phyloP scores from a whole-genome alignment of 2,888 invertebrate genomes.

The Drosophila fungiperda region DNA sequence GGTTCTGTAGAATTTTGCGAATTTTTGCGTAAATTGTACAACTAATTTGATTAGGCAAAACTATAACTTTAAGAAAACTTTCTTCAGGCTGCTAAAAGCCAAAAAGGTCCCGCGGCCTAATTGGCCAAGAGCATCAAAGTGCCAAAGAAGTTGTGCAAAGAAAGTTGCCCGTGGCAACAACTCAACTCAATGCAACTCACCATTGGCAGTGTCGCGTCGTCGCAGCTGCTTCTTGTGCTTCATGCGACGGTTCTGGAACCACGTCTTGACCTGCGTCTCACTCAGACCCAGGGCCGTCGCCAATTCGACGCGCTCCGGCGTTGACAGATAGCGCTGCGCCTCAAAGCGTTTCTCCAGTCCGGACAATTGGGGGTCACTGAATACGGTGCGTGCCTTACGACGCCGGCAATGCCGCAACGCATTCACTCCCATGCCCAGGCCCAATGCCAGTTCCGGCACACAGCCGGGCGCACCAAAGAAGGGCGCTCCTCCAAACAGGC shows the following conservation, averaged over 20 bases:
- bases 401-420: conserved; percentile 97
- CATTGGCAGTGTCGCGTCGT: conserved; percentile 83
- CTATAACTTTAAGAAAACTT: conserved; percentile 59
- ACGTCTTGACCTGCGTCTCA: conserved; percentile 98
- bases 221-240: conserved; percentile 96
- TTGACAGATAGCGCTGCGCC: conserved; percentile 95
- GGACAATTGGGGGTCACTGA: conserved; percentile 92
- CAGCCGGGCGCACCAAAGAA: conserved; percentile 83
- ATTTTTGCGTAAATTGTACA: conserved; percentile 45
- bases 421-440: conserved; percentile 85
- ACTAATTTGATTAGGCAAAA: conserved; percentile 66
- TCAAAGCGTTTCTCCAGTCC: conserved; percentile 98
- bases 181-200: conserved; percentile 67
- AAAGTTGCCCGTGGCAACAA: conserved; percentile 27
- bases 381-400: conserved; percentile 97
- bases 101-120: conserved; percentile 53
- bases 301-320: conserved; percentile 97
- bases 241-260: conserved; percentile 99
- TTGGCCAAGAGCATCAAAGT: conserved; percentile 50
- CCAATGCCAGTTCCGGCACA: conserved; percentile 84
- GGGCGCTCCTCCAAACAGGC: conserved; percentile 84
- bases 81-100: conserved; percentile 44
- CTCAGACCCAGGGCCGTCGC: conserved; percentile 96
- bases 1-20: conserved; percentile 79
- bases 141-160: conserved; percentile 53